Percentiles rank a stretch among this genome's conserved stretches.
Conservation (phyloP, 2,888 invertebrate genomes). For the Sthenelais limicola region DNA sequence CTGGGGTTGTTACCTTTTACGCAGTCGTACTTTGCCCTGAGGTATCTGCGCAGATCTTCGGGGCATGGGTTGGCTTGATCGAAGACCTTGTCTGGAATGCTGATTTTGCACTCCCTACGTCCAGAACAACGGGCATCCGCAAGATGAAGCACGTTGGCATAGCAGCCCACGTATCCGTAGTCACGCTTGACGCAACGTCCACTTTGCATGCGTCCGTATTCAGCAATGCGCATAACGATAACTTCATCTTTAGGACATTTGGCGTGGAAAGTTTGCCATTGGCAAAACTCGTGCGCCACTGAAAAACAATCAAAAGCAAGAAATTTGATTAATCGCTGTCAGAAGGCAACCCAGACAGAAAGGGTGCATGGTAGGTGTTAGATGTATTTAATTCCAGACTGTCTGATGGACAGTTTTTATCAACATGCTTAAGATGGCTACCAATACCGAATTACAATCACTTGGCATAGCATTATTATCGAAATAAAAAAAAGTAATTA, state of each 20-base stretch:
- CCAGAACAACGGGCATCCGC: slow-evolving; percentile 41
- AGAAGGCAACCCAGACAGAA: no score
- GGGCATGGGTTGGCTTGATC: slow-evolving; percentile 39
- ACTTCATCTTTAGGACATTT: slow-evolving; percentile 23
- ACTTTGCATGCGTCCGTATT: slow-evolving; percentile 36
- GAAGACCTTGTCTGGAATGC: slow-evolving; percentile 41
- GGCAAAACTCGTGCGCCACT: slow-evolving; percentile 37
- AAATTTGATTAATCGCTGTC: no score
- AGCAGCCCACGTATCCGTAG: slow-evolving; percentile 42
- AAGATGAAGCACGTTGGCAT: slow-evolving; percentile 24
- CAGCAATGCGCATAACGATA: slow-evolving; percentile 32
- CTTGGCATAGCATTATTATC: no score
- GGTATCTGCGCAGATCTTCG: slow-evolving; percentile 39
- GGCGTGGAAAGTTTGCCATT: slow-evolving; percentile 41
- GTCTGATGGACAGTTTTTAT: no score
- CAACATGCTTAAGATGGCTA: no score
- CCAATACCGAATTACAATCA: no score
- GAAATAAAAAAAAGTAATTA: no score
- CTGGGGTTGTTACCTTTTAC: slow-evolving; percentile 30
- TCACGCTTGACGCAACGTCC: slow-evolving; percentile 42
- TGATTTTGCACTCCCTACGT: slow-evolving; percentile 26
- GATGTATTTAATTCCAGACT: no score
- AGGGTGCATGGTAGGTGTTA: no score
- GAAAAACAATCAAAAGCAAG: no score
- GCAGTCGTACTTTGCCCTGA: slow-evolving; percentile 36